A percentile compares a stretch with the other conserved stretches of the same genome.
Conservation (phyloP, 1,140 invertebrate species). For the Drosophila littoralis region DNA sequence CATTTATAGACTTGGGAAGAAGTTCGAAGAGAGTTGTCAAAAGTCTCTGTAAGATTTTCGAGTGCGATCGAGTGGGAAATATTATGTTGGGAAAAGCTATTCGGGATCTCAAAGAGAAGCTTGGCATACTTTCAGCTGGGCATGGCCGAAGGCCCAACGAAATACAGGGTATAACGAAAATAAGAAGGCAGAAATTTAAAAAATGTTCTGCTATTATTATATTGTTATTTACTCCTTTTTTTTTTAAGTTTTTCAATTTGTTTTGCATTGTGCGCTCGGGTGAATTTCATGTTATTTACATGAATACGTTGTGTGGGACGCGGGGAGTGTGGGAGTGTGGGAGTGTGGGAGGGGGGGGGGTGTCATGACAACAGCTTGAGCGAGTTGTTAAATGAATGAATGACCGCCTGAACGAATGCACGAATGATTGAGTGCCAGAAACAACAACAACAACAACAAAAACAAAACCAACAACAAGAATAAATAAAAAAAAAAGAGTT, state of each 20-base stretch:
- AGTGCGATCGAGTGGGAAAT: too few species aligned
- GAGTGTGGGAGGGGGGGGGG: neutral
- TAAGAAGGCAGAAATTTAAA: neutral
- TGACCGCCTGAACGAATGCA: slow-evolving; percentile 33
- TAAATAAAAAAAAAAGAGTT: slow-evolving; percentile 27
- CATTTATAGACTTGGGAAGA: too few species aligned
- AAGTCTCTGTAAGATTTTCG: too few species aligned
- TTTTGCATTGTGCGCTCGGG: slow-evolving; percentile 55
- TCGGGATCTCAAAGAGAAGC: too few species aligned
- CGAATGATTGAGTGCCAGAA: slow-evolving; percentile 40
- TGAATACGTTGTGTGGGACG: slow-evolving; percentile 19
- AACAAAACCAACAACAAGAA: slow-evolving; percentile 24
- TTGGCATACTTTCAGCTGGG: too few species aligned
- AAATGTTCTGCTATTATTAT: neutral
- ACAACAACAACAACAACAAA: slow-evolving; percentile 26
- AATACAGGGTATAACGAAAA: neutral
- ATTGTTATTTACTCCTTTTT: slow-evolving; percentile 4
- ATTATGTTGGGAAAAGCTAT: too few species aligned
- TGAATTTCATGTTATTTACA: slow-evolving; percentile 68
- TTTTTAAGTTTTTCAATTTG: slow-evolving; percentile 32
- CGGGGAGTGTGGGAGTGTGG: neutral
- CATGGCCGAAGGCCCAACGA: too few species aligned
- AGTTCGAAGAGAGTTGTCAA: too few species aligned
- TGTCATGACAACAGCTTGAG: slow-evolving; percentile 61
- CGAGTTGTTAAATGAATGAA: slow-evolving; percentile 34